Evolutionary conservation across 2,888 invertebrate genomes (phyloP), one percentile per base, ranked within the genome.

Genomic region (Volucella zonaria): DNA sequence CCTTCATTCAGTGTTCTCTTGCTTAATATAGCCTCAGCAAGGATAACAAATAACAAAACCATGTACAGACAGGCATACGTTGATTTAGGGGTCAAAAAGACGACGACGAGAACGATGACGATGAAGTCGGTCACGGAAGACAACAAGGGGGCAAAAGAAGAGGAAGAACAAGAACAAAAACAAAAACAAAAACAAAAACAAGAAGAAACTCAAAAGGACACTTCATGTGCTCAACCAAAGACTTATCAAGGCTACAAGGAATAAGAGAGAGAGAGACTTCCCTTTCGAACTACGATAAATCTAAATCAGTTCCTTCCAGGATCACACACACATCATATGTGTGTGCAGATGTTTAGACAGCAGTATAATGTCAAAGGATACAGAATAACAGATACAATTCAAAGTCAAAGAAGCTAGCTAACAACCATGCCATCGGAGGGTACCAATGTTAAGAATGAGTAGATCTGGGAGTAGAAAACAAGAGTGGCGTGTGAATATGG

Each of bases 291-390:
- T 43, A 76, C 83, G 66, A 80, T 83, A 83, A 83, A 83, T 83
- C 79, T 83, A 83, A 83, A 83, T 83, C 83, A 79, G 79, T 59
- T 83, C 79, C 71, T 54, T 54, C 71, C 54, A 78, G 74, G 78
- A 83, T 83, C 83, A 76, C 74, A 79, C 56, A 74, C 80, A 83
- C 56, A 75, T 75, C 74, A 83, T 75, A 47, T 74, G 58, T 67
- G 51, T 78, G 58, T 83, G 70, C 62, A 68, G 42, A 78, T 47
- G 79, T 75, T 83, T 71, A 79, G 56, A 83, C 79, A 79, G 79
- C 42, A 66, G 79, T 75, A 79, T 66, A 79, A 76, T 83, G 83
- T 83, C 83, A 83, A 83, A 83, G 83, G 80, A 83, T 83, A 75
- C 70, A 61, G 66, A 75, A 79, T 76, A 79, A 79, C 71, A 79